Percentiles rank a stretch among this genome's conserved stretches.
These are phyloP conservation scores for Hoplostethus atlanticus DNA, from an alignment of 2,797 vertebrate genomes.

Conservation along the genomic window DNA sequence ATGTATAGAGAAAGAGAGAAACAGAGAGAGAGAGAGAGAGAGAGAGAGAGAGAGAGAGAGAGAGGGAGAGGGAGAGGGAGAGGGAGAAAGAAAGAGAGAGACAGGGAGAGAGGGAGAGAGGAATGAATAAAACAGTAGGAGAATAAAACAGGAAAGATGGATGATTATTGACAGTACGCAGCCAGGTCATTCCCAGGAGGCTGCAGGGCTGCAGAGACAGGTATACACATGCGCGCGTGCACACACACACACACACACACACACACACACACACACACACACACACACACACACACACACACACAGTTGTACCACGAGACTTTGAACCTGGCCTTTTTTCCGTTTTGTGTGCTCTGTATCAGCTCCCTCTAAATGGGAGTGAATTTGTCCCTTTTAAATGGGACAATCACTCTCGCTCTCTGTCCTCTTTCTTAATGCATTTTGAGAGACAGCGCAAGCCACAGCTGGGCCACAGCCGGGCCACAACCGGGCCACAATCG, in stretches of 20 bases:
- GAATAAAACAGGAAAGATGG: conserved; percentile 29
- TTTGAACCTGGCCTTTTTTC: background rate
- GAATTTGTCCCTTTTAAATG: conserved; percentile 10
- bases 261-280: background rate
- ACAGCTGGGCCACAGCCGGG: background rate
- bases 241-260: conserved; percentile 1
- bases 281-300: conserved; percentile 6
- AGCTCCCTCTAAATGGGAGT: conserved; percentile 19
- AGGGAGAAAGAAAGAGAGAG: background rate
- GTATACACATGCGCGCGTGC: background rate
- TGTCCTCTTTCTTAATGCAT: conserved; percentile 30
- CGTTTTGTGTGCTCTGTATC: conserved; percentile 23
- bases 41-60: background rate
- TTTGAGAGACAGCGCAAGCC: conserved; percentile 24
- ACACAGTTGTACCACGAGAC: background rate
- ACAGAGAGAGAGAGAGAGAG: background rate
- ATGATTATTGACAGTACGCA: conserved; percentile 58
- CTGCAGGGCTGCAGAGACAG: conserved; percentile 29
- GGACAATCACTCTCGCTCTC: conserved; percentile 29
- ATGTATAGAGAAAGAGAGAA: background rate
- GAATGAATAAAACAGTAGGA: conserved; percentile 28
- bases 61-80: background rate
- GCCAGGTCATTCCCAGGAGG: conserved; percentile 43
- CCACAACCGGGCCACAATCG: background rate
- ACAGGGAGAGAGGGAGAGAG: conserved; percentile 1